Base-by-base conservation (phyloP, 2,888 invertebrate genomes). In the Lithosia quadra region DNA sequence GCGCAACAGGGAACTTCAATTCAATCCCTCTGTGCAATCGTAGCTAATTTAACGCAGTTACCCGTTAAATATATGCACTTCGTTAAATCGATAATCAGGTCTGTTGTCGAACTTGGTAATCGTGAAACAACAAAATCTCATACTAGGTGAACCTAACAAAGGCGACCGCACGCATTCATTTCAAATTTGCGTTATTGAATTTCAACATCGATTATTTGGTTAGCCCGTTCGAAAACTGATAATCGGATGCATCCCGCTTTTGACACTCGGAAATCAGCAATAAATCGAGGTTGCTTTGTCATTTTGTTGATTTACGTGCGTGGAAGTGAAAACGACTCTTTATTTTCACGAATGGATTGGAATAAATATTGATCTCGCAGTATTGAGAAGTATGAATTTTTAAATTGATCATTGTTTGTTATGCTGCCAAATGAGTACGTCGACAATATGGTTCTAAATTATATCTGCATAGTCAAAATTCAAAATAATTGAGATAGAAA, bases 181-280 rank as follows among this genome's bases (percentile, higher is more conserved):
- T 86, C 86, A 68, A 80, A 86, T 86, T 86, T 85, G 85, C 85
- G 87, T 88, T 88, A 90, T 91, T 90, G 84, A 90, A 92, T 91
- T 86, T 87, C 75, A 78, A 74, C 77, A 83, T 83, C 83, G 88
- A 89, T 90, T 89, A 84, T 84, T 81, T 79, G 87, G 88, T 89
- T 88, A 83, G 83, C 80, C 80, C 79, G 86, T 86, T 84, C 86
- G 82, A 83, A 86, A 85, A 82, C 84, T 84, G 85, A 89, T 88
- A 90, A 89, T 88, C 86, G 87, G 85, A 86, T 84, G 85, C 84
- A 82, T 80, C 82, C 83, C 84, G 82, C 80, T 81, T 75, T 80
- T 78, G 79, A 84, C 85, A 84, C 85, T 86, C 87, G 88, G 89
- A 91, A 87, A 90, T 85, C 86, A 87, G 85, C 79, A 83, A 89